These are phyloP conservation scores for Tapirus indicus DNA, from an alignment of 2,797 vertebrate genomes.

Conservation along the genomic window DNA sequence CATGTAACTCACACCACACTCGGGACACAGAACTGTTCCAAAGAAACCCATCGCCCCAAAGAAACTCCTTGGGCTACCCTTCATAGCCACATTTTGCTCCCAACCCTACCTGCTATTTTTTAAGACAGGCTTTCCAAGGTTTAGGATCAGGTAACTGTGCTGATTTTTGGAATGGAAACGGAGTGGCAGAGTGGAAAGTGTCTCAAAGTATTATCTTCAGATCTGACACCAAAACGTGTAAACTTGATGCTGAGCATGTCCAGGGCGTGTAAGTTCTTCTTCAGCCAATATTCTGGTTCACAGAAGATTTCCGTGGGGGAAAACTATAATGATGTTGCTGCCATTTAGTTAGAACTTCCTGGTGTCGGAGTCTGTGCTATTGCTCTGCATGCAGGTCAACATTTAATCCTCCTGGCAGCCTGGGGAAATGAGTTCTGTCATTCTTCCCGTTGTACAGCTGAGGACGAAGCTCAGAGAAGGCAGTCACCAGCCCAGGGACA, in stretches of 20 bases:
- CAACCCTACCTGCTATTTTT: neutral
- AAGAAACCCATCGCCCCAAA: neutral
- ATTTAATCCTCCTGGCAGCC: neutral
- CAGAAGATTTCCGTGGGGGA: neutral
- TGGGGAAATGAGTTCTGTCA: neutral
- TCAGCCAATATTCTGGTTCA: neutral
- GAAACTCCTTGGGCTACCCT: neutral
- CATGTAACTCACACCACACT: neutral
- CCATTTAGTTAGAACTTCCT: neutral
- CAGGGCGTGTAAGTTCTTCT: neutral
- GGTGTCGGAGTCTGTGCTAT: neutral
- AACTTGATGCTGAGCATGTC: neutral
- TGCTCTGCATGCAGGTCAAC: accelerated
- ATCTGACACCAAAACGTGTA: neutral
- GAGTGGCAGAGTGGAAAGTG: neutral
- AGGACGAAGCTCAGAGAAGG: neutral
- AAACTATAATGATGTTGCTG: too few species aligned
- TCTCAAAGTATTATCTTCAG: neutral
- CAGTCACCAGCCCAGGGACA: neutral
- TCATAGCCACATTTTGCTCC: neutral
- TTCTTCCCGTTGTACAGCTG: neutral
- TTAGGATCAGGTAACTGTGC: neutral
- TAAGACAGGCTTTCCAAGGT: neutral
- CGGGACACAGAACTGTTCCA: neutral
- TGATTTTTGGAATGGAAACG: neutral